A percentile compares a stretch with the other conserved stretches of the same genome.
Evolutionary conservation across 1,140 invertebrate species (phyloP).

Genomic region (Aricia agestis): DNA sequence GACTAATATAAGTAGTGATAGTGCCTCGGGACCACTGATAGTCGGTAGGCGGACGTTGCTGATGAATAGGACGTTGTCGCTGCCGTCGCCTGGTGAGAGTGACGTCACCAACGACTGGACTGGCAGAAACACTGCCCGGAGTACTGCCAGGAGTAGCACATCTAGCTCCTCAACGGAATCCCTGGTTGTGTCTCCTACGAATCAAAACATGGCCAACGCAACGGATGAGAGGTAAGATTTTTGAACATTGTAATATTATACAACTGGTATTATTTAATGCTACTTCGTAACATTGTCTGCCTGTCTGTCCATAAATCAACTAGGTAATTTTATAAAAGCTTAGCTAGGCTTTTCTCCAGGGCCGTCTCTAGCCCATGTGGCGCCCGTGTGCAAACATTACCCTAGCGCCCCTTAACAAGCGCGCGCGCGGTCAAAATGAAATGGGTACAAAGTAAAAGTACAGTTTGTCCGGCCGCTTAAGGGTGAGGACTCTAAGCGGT

Average conservation of each 20-base stretch:
- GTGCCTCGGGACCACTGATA: slow-evolving; percentile 60
- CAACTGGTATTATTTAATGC: no score
- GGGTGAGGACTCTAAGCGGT: no score
- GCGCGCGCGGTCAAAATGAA: no score
- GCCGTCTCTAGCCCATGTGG: no score
- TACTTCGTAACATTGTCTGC: no score
- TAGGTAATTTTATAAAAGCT: no score
- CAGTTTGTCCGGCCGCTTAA: no score
- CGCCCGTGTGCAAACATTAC: no score
- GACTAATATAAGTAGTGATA: slow-evolving; percentile 62
- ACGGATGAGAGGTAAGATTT: slow-evolving; percentile 56
- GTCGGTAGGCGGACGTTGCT: slow-evolving; percentile 59
- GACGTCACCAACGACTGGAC: slow-evolving; percentile 59
- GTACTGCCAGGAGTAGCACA: slow-evolving; percentile 54
- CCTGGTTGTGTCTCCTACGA: slow-evolving; percentile 40
- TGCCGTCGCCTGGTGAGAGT: slow-evolving; percentile 62
- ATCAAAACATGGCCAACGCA: slow-evolving; percentile 41
- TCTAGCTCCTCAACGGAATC: slow-evolving; percentile 64
- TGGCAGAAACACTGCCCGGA: slow-evolving; percentile 51
- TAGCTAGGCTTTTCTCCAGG: no score
- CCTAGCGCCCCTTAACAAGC: no score
- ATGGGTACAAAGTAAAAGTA: no score
- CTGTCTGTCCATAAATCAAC: no score
- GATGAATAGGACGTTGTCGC: slow-evolving; percentile 62
- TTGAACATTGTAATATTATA: background rate